phyloP scores from a whole-genome alignment of 2,888 invertebrate genomes.

The Sinotaia quadrata region DNA sequence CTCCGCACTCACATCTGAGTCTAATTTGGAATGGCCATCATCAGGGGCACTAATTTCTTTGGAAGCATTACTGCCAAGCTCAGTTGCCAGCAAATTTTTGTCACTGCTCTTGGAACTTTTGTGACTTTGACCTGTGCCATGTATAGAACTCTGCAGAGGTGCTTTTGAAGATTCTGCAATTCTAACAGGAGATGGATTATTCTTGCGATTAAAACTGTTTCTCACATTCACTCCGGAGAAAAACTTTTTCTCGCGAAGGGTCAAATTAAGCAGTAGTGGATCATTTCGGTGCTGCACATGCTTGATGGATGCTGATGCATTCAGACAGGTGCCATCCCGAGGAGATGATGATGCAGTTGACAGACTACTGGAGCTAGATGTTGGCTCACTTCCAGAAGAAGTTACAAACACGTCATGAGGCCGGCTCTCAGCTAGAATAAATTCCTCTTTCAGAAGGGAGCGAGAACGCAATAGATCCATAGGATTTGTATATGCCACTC shows the following conservation, averaged over 20 bases:
- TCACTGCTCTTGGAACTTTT: not conserved
- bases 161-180: not conserved
- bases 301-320: not conserved
- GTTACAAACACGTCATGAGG: constrained; percentile 53
- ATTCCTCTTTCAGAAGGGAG: constrained; percentile 62
- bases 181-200: constrained; percentile 1
- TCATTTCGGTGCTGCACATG: constrained; percentile 8
- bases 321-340: constrained; percentile 30
- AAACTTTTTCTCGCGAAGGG: constrained; percentile 22
- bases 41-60: not conserved
- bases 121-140: not conserved
- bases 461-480: constrained; percentile 50
- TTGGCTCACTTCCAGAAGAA: constrained; percentile 52
- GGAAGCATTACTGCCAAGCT: not conserved
- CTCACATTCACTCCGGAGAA: not conserved
- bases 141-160: not conserved
- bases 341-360: constrained; percentile 44
- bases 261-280: constrained; percentile 16
- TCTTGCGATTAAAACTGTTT: not conserved
- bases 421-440: constrained; percentile 65
- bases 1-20: not conserved
- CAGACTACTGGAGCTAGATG: constrained; percentile 51
- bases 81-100: too few species aligned
- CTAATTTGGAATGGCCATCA: not conserved
- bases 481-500: constrained; percentile 40